phyloP scores from a whole-genome alignment of 2,113 vertebrate species.

The Lasiurus cinereus region DNA sequence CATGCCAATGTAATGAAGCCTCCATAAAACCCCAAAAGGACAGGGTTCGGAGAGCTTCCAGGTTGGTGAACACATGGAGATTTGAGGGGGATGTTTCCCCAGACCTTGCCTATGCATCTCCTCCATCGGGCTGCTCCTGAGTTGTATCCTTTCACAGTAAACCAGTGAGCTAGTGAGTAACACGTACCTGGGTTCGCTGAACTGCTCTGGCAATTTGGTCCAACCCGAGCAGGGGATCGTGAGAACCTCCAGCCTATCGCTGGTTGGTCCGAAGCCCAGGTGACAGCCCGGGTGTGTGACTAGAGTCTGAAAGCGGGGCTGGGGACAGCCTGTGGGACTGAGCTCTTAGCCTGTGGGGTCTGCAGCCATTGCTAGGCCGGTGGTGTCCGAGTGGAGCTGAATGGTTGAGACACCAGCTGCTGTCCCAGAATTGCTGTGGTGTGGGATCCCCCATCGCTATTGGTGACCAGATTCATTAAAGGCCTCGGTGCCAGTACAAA shows the following conservation, averaged over 20 bases:
- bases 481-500: neutral
- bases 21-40: neutral
- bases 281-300: neutral
- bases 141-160: neutral
- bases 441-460: neutral
- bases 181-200: neutral
- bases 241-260: neutral
- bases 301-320: neutral
- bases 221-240: neutral
- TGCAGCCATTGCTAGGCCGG: accelerated
- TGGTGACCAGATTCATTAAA: neutral
- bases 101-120: neutral
- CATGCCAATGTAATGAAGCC: neutral
- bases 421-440: neutral
- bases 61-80: neutral
- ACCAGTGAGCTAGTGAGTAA: neutral
- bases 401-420: neutral
- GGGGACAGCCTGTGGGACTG: neutral
- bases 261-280: neutral
- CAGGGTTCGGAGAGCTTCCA: neutral
- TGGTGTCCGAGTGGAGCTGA: neutral
- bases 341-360: neutral
- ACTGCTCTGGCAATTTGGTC: neutral
- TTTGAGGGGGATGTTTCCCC: neutral
- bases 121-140: neutral